These are phyloP conservation scores for Cantharis rufa DNA, from an alignment of 2,888 invertebrate genomes.

Conservation along the genomic window DNA sequence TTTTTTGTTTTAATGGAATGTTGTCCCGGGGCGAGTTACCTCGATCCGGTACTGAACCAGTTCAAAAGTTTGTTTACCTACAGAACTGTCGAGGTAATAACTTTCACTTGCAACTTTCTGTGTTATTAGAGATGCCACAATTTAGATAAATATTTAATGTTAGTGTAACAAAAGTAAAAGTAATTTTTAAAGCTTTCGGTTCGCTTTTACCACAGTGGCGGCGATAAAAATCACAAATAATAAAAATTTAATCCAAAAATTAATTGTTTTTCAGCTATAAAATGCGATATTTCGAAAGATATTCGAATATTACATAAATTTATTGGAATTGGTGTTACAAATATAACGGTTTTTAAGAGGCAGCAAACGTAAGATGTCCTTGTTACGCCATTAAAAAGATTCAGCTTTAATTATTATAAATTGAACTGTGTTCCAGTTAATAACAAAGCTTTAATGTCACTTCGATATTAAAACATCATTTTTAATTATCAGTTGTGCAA, in stretches of 20 bases:
- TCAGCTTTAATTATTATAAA: background rate
- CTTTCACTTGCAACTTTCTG: slow-evolving; percentile 1
- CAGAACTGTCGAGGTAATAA: background rate
- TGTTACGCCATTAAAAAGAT: background rate
- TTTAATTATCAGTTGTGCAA: background rate
- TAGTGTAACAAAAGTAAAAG: slow-evolving; percentile 2
- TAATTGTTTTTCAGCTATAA: background rate
- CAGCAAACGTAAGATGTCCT: background rate
- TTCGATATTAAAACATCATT: background rate
- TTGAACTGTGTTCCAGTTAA: background rate
- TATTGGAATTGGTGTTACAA: background rate
- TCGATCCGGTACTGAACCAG: background rate
- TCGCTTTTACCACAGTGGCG: background rate
- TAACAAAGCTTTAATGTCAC: background rate
- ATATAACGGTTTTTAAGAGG: background rate
- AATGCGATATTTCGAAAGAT: background rate
- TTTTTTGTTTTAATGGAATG: too few species aligned
- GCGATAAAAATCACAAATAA: background rate
- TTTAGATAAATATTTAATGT: background rate
- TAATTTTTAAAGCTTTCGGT: background rate
- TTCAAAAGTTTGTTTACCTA: background rate
- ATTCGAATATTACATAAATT: background rate
- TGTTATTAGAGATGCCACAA: slow-evolving; percentile 2
- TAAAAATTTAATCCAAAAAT: background rate
- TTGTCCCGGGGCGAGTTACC: background rate